Percentiles rank a stretch among this genome's conserved stretches.
Evolutionary conservation across 2,888 invertebrate genomes (phyloP).

Genomic region (Drosophila neutralis): DNA sequence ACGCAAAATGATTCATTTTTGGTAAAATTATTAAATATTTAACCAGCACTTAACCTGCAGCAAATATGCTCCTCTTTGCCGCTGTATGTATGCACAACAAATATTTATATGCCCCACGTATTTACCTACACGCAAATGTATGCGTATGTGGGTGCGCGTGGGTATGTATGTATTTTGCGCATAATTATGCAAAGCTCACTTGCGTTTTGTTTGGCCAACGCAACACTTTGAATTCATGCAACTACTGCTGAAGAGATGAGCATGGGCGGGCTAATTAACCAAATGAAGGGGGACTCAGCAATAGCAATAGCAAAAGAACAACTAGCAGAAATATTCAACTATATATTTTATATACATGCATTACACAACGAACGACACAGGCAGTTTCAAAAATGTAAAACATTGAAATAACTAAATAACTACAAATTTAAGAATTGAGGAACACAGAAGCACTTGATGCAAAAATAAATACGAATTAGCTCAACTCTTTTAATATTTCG

Average conservation of each 20-base stretch:
- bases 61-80: constrained; percentile 34
- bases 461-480: neutral
- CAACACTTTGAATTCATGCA: constrained; percentile 55
- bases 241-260: constrained; percentile 29
- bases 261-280: constrained; percentile 18
- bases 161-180: constrained; percentile 46
- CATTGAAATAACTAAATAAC: neutral
- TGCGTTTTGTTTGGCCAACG: constrained; percentile 63
- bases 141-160: neutral
- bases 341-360: neutral
- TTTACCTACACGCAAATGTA: constrained; percentile 7
- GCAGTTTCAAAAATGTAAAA: neutral
- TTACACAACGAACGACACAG: neutral
- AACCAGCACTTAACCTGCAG: constrained; percentile 54
- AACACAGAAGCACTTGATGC: neutral
- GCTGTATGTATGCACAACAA: constrained; percentile 40
- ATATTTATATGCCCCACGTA: constrained; percentile 43
- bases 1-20: constrained; percentile 48
- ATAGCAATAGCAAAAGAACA: neutral
- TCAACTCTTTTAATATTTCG: neutral
- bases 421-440: neutral
- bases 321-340: too few relatives aligned
- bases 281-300: neutral
- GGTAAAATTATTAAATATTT: constrained; percentile 58
- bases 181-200: constrained; percentile 70